Evolutionary conservation across 2,113 vertebrate species (phyloP), one percentile per base, ranked within the genome.

Genomic region (Chamaea fasciata): DNA sequence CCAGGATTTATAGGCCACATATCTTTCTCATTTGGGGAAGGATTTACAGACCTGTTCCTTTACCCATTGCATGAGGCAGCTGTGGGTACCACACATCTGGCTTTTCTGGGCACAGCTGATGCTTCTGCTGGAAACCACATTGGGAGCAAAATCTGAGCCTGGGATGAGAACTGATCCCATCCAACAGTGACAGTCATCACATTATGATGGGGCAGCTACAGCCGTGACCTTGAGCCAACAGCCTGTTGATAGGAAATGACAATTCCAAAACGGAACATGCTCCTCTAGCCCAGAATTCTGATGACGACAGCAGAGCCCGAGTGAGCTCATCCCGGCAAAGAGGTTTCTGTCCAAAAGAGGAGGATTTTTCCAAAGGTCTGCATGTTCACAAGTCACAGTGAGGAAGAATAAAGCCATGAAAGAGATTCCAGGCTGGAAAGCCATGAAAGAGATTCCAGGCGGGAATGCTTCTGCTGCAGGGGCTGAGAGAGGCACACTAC

Each of bases 141-240:
- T 0, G 1, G 46, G 67, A 76, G 18, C 9, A 42, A 62, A 70
- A 67, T 15, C 30, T 65, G 47, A 37, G 67, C 37, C 30, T 7
- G 12, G 41, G 28, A 41, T 55, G 50, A 60, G 65, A 74, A 26
- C 26, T 4, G 57, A 42, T 56, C 26, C 47, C 1, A 4, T 15
- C 28, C 3, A 4, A 6, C 0, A 5, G 52, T 30, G 60, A 46
- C 46, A 42, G 41, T 23, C 62, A 65, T 33, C 4, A 1, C 39
- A 8, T 10, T 1, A 4, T 1, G 12, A 35, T 14, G 70, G 64
- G 55, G 37, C 74, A 81, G 52, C 49, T 33, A 10, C 15, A 8
- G 56, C 30, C 0, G 0, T 21, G 59, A 31, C 50, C 28, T 49
- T 2, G 4, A 53, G 49, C 59, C 7, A 20, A 22, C 21, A 37